Percentiles rank a stretch among this genome's conserved stretches.
phyloP scores from a whole-genome alignment of 1,140 invertebrate species.

The Drosophila willistoni region DNA sequence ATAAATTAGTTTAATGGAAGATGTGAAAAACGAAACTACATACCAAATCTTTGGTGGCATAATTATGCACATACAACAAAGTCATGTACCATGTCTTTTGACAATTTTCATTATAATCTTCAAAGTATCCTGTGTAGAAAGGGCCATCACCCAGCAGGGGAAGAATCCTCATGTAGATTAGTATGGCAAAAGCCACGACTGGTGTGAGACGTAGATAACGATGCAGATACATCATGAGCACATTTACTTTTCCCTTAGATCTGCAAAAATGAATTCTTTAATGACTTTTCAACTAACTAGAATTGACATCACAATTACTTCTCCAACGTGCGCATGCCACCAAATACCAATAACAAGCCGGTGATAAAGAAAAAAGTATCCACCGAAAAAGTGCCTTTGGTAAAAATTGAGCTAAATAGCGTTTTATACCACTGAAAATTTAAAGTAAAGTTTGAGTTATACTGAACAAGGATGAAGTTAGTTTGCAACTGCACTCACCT shows the following conservation, averaged over 20 bases:
- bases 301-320: not conserved
- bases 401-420: not conserved
- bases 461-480: not conserved
- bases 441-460: not conserved
- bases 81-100: not conserved
- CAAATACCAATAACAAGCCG: not conserved
- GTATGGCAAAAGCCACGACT: not conserved
- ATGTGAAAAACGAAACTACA: not conserved
- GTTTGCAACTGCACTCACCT: not conserved
- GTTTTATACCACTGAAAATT: not conserved
- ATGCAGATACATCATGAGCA: not conserved
- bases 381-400: not conserved
- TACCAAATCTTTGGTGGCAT: constrained; percentile 36
- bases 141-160: not conserved
- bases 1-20: not conserved
- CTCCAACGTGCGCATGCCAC: not conserved
- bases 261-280: not conserved
- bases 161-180: constrained; percentile 2
- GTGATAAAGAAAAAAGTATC: constrained; percentile 3
- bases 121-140: not conserved
- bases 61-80: constrained; percentile 53
- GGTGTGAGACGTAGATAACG: constrained; percentile 2
- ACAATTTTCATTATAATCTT: not conserved
- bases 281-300: not conserved
- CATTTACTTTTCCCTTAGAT: not conserved